Evolutionary conservation across 2,888 invertebrate species (phyloP).

Genomic region (Drosophila siamana): DNA sequence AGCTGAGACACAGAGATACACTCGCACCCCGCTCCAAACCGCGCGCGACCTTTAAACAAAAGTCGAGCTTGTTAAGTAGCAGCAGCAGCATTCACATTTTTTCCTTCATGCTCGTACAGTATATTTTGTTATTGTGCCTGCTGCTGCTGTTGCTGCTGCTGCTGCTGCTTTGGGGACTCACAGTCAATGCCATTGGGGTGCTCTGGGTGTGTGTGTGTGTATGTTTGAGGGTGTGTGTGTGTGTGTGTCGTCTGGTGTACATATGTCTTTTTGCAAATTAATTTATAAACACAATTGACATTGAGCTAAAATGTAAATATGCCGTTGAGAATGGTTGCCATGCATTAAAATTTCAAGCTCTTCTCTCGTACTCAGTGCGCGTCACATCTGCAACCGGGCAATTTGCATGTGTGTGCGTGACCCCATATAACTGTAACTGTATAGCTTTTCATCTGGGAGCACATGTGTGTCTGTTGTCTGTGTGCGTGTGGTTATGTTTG

Average conservation of each 20-base stretch:
- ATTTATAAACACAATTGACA: slow-evolving; percentile 82
- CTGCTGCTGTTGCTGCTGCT: slow-evolving; percentile 24
- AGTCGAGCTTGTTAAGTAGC: slow-evolving; percentile 68
- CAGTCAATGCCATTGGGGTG: slow-evolving; percentile 60
- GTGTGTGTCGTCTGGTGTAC: slow-evolving; percentile 36
- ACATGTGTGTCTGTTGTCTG: slow-evolving; percentile 13
- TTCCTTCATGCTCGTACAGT: slow-evolving; percentile 4
- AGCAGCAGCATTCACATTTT: slow-evolving; percentile 22
- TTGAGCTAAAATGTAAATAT: slow-evolving; percentile 81
- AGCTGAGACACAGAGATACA: slow-evolving; percentile 27
- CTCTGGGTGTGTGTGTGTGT: slow-evolving; percentile 10
- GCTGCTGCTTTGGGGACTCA: slow-evolving; percentile 32
- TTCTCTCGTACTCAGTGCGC: slow-evolving; percentile 19
- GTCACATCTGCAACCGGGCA: slow-evolving; percentile 74
- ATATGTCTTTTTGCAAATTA: slow-evolving; percentile 80
- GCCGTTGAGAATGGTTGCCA: slow-evolving; percentile 73
- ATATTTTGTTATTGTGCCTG: slow-evolving; percentile 20
- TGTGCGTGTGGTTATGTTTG: slow-evolving; percentile 54
- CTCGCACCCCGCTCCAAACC: neutral
- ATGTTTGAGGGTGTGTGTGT: slow-evolving; percentile 5
- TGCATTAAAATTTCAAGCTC: slow-evolving; percentile 80
- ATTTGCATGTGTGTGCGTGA: slow-evolving; percentile 66
- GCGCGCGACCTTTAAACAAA: slow-evolving; percentile 71
- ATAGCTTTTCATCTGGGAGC: neutral
- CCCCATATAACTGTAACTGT: slow-evolving; percentile 56